These are phyloP conservation scores for Synergus umbraculus DNA, from an alignment of 2,888 invertebrate species.

Conservation along the genomic window DNA sequence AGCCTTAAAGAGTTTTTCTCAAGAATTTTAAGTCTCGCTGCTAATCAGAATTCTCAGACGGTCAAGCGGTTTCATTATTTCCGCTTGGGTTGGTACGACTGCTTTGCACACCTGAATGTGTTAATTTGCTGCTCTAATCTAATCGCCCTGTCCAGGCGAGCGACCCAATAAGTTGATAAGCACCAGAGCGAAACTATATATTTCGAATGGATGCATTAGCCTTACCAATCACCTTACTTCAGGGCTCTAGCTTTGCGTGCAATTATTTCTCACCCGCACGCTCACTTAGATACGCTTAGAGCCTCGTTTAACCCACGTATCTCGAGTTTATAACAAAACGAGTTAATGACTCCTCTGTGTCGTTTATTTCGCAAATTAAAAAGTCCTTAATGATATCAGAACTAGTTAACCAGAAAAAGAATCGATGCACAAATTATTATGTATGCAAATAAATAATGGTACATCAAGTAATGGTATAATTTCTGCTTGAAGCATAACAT, in stretches of 20 bases:
- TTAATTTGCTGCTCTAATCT: conserved; percentile 69
- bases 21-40: background rate
- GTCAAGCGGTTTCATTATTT: background rate
- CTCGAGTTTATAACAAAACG: background rate
- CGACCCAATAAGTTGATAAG: conserved; percentile 45
- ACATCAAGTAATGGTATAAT: no score
- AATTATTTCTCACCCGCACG: background rate
- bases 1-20: background rate
- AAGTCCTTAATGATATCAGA: background rate
- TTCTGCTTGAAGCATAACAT: no score
- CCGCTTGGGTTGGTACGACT: background rate
- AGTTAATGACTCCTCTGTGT: background rate
- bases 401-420: background rate
- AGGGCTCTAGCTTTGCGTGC: background rate
- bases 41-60: conserved; percentile 1
- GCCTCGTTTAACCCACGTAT: conserved; percentile 2
- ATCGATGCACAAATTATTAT: no score
- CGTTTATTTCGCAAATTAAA: background rate
- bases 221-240: conserved; percentile 11
- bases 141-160: conserved; percentile 59
- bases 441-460: no score
- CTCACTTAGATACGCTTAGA: background rate
- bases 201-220: conserved; percentile 68
- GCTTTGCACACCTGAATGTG: conserved; percentile 53
- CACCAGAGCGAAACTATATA: conserved; percentile 65